phyloP scores from a whole-genome alignment of 2,797 vertebrate species.

The Fistularia tabacaria region DNA sequence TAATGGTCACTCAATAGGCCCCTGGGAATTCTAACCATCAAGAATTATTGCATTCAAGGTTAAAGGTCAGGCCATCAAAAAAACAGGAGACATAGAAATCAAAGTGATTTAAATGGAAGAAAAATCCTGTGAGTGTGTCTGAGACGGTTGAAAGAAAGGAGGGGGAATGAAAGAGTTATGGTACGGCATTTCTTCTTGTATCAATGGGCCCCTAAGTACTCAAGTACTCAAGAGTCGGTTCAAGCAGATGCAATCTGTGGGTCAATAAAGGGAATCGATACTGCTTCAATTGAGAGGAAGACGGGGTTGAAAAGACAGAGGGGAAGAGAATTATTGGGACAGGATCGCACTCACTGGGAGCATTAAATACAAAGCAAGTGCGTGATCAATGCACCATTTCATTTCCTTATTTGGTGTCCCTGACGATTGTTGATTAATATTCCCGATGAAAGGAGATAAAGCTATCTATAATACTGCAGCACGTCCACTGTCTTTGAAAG shows the following conservation, averaged over 20 bases:
- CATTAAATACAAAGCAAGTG: slow-evolving; percentile 21
- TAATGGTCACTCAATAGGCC: too few relatives aligned
- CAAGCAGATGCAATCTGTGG: slow-evolving; percentile 11
- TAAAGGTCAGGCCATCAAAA: too few relatives aligned
- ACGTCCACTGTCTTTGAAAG: slow-evolving; percentile 22
- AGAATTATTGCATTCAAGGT: too few relatives aligned
- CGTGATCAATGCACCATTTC: slow-evolving; percentile 32
- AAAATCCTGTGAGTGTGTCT: neutral
- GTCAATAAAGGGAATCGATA: slow-evolving; percentile 35
- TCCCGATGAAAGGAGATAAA: slow-evolving; percentile 10
- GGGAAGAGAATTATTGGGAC: slow-evolving; percentile 12
- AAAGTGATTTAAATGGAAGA: neutral
- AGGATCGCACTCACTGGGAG: slow-evolving; percentile 4
- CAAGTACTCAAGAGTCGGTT: slow-evolving; percentile 26
- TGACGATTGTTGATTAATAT: slow-evolving; percentile 30
- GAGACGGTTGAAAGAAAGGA: too few relatives aligned
- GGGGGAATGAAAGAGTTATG: too few relatives aligned
- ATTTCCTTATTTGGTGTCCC: slow-evolving; percentile 28
- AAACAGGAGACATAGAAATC: too few relatives aligned
- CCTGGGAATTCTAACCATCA: too few relatives aligned
- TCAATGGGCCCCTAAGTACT: slow-evolving; percentile 29
- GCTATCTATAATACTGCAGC: slow-evolving; percentile 36
- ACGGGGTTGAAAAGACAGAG: slow-evolving; percentile 1
- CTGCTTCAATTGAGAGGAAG: slow-evolving; percentile 9
- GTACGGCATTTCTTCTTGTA: slow-evolving; percentile 22